Evolutionary conservation across 1,140 invertebrate species (phyloP).

Genomic region (Leptonema lineaticorne): DNA sequence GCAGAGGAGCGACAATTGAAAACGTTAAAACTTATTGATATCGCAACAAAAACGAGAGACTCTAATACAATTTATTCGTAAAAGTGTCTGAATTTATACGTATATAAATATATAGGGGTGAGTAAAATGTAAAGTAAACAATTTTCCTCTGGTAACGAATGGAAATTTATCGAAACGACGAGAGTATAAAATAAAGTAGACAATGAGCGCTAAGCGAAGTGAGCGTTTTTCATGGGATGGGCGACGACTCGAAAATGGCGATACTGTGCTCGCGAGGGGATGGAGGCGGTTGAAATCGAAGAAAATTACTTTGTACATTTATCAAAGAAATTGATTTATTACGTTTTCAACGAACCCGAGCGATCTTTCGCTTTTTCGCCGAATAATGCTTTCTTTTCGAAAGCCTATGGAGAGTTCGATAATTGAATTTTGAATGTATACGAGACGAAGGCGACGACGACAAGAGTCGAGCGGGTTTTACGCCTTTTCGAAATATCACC

Average conservation of each 20-base stretch:
- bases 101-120: no score
- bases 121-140: not conserved
- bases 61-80: no score
- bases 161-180: conserved; percentile 1
- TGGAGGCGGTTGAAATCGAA: not conserved
- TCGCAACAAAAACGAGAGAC: no score
- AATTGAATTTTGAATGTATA: conserved; percentile 13
- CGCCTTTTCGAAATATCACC: not conserved
- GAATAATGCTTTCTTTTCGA: conserved; percentile 8
- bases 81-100: no score
- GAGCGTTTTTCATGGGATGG: no score
- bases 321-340: conserved; percentile 17
- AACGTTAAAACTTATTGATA: no score
- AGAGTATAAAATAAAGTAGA: no score
- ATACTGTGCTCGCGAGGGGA: not conserved
- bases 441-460: not conserved
- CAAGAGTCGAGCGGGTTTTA: not conserved
- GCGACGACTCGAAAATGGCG: not conserved
- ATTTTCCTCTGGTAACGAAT: not conserved
- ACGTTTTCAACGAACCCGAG: not conserved
- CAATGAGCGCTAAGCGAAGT: no score
- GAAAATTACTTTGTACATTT: conserved; percentile 10
- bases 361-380: not conserved
- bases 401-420: not conserved
- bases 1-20: no score